phyloP scores from a whole-genome alignment of 2,797 vertebrate genomes.

The Paedocypris micromegethes region DNA sequence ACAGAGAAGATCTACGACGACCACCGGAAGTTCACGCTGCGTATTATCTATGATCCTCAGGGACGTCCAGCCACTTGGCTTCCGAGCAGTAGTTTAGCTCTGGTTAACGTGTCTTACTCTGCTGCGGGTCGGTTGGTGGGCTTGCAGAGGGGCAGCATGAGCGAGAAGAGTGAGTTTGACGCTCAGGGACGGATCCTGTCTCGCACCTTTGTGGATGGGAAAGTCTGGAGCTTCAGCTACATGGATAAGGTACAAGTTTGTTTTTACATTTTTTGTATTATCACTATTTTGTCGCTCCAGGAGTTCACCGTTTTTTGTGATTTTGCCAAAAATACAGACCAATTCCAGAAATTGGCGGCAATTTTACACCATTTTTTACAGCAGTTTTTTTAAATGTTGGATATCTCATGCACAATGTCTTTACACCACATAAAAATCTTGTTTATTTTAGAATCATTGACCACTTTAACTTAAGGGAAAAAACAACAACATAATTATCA shows the following conservation, averaged over 20 bases:
- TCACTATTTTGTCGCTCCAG: neutral
- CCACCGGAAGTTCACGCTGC: conserved; percentile 80
- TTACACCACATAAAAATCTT: no score
- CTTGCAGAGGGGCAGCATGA: conserved; percentile 83
- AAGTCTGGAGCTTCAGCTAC: conserved; percentile 86
- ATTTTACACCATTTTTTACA: no score
- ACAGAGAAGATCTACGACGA: conserved; percentile 88
- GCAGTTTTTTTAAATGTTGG: no score
- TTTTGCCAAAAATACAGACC: no score
- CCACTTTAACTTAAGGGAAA: no score
- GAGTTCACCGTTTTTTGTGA: neutral
- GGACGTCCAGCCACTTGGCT: conserved; percentile 84
- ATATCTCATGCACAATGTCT: no score
- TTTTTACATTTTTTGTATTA: neutral
- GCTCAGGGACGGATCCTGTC: conserved; percentile 79
- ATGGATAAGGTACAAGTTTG: conserved; percentile 72
- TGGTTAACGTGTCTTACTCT: conserved; percentile 83
- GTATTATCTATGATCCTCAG: conserved; percentile 81
- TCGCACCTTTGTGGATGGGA: conserved; percentile 80
- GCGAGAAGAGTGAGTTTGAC: conserved; percentile 78
- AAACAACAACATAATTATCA: no score
- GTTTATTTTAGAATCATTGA: no score
- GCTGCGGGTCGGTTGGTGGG: conserved; percentile 76
- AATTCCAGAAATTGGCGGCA: no score
- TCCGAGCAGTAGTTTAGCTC: conserved; percentile 80